Base-by-base conservation (phyloP, 2,797 vertebrate species). In the Catharus ustulatus region DNA sequence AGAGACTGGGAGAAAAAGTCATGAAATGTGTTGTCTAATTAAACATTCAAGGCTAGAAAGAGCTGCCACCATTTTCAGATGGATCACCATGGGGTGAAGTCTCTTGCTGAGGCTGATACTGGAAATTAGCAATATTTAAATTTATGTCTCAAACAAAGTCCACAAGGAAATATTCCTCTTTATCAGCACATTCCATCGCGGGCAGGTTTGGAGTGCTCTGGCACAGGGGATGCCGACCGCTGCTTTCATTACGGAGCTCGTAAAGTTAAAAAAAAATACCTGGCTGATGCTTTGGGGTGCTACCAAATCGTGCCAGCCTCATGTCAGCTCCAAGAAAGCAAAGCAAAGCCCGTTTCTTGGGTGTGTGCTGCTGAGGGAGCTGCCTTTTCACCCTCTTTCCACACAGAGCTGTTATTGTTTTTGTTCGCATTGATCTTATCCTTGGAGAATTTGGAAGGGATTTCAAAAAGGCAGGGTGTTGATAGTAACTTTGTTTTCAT, bases 371-470 rank as follows among this genome's bases (percentile, higher is more conserved):
- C 86, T 27, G 78, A 92, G 68, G 81, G 89, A 94, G 75, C 92
- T 94, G 91, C 89, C 96, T 95, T 95, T 96, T 95, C 84, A 91
- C 95, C 94, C 92, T 89, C 92, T 94, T 96, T 91, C 55, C 77
- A 55, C 38, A 94, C 80, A 93, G 87, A 45, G 69, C 76, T 93
- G 87, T 88, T 89, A 93, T 66, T 96, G 89, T 72, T 94, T 93
- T 92, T 61, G 48, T 69, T 91, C 66, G 0, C 91, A 67, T 94
- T 95, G 96, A 97, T 96, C 94, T 94, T 96, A 96, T 76, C 95
- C 93, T 45, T 45, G 54, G 92, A 94, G 95, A 91, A 95, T 94
- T 84, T 96, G 95, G 92, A 95, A 92, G 48, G 63, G 51, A 84
- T 96, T 96, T 96, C 94, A 97, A 97, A 95, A 87, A 89, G 76